Evolutionary conservation across 2,113 vertebrate species (phyloP), one percentile per base, ranked within the genome.

Genomic region (Syngnathus typhle): DNA sequence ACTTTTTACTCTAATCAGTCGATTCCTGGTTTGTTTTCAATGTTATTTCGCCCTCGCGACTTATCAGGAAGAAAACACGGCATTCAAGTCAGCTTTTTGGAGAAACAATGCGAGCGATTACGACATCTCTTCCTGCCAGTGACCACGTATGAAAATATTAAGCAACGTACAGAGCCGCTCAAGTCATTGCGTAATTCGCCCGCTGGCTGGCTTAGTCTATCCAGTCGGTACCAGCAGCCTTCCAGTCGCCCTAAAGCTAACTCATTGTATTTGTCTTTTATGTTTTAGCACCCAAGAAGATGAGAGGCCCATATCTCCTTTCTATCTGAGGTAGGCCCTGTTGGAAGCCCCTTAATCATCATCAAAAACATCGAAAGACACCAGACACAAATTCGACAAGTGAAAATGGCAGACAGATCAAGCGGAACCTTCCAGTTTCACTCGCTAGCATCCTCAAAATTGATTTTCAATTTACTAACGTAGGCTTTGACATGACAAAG

Each of bases 301-400:
- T 64, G 94, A 95, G 70, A 90, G 94, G 73, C 93, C 95, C 46
- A 90, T 94, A 85, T 96, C 94, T 85, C 93, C 95, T 56, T 98
- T 96, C 89, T 98, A 93, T 68, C 85, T 96, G 84, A 95, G 95
- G 94, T 98, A 94, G 85, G 84, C 52, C 68, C 12, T 43, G 2
- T 74, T 55, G 41, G 3, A 68, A 75, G 70, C 47, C 37, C 19
- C 18, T 32, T 16, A 52, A 61, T 19, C 58, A 60, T 18, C 64
- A 78, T 85, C 44, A 46, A 70, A 71, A 43, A 43, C 41, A 68
- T 73, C 27, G 27, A 32, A 32, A 32, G 27, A 32, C 39, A 62
- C n/a, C 60, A 23, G 6, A 41, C 18, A 6, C 39, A 4, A 21
- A 16, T 46, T 64, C 36, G 23, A 32, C 61, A 47, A 4, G 15